phyloP scores from a whole-genome alignment of 2,888 invertebrate genomes.

The Sesamia inferens region DNA sequence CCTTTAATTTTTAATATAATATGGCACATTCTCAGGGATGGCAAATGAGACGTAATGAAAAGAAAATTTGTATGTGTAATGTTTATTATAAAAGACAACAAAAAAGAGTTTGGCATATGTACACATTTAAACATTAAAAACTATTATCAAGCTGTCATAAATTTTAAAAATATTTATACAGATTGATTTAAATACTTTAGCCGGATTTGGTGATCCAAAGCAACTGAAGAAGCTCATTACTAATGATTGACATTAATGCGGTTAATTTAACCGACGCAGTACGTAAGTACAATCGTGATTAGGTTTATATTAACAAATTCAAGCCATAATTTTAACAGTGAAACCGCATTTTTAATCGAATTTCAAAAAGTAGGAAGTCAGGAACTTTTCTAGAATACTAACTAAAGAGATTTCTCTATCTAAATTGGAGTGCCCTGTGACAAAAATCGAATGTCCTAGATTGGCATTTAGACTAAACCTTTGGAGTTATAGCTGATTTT shows the following conservation, averaged over 20 bases:
- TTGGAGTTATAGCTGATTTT: not conserved
- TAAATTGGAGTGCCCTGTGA: conserved; percentile 27
- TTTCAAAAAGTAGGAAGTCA: conserved; percentile 43
- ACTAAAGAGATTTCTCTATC: conserved; percentile 65
- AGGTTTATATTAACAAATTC: conserved; percentile 45
- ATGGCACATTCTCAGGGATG: too few relatives aligned
- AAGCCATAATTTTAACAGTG: conserved; percentile 57
- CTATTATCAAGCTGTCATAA: not conserved
- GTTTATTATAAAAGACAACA: too few relatives aligned
- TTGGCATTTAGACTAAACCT: not conserved
- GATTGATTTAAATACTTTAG: not conserved
- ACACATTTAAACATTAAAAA: not conserved
- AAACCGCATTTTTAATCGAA: conserved; percentile 59
- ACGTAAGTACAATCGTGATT: conserved; percentile 45
- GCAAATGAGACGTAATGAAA: too few relatives aligned
- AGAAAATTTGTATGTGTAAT: too few relatives aligned
- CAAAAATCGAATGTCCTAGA: not conserved
- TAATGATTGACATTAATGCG: conserved; percentile 30
- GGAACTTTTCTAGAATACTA: conserved; percentile 64
- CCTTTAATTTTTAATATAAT: too few relatives aligned
- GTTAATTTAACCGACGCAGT: conserved; percentile 28
- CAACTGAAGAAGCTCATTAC: conserved; percentile 15
- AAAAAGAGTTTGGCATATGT: too few relatives aligned
- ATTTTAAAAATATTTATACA: not conserved
- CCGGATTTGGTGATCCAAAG: not conserved